Conservation (phyloP, 2,113 vertebrate genomes). For the Struthidea cinerea region DNA sequence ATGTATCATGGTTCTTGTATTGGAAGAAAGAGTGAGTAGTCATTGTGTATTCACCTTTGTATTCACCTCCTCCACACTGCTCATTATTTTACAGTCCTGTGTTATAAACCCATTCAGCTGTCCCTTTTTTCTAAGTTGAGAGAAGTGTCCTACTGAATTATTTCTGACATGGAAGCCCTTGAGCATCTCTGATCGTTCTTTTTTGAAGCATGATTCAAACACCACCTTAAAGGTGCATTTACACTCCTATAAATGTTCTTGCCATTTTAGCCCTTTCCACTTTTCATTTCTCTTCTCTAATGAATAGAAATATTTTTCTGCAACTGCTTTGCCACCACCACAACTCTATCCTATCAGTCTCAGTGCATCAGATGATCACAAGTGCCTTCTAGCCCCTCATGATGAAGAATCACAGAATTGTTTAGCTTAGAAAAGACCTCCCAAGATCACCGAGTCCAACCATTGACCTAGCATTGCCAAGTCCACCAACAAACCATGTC, state of each 20-base stretch:
- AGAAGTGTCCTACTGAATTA: slow-evolving; percentile 42
- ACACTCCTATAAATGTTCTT: neutral
- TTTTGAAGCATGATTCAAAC: neutral
- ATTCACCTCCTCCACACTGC: neutral
- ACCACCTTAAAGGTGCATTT: neutral
- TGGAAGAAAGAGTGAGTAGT: neutral
- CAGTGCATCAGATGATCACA: neutral
- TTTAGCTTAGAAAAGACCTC: neutral
- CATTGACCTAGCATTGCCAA: neutral
- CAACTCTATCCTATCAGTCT: neutral
- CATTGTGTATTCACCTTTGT: neutral
- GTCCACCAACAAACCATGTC: neutral
- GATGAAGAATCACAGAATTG: neutral
- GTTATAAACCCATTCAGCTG: neutral
- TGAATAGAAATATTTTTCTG: neutral
- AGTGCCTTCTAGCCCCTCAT: neutral
- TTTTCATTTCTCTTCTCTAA: neutral
- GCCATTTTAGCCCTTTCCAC: neutral
- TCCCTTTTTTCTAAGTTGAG: neutral
- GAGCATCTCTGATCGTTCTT: neutral
- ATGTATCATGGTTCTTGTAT: neutral
- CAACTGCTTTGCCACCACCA: neutral
- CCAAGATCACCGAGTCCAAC: neutral
- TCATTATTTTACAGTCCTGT: slow-evolving; percentile 37
- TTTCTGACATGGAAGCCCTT: neutral